Evolutionary conservation across 2,888 invertebrate genomes (phyloP), one percentile per base, ranked within the genome.

Genomic region (Leptopterna dolabrata): DNA sequence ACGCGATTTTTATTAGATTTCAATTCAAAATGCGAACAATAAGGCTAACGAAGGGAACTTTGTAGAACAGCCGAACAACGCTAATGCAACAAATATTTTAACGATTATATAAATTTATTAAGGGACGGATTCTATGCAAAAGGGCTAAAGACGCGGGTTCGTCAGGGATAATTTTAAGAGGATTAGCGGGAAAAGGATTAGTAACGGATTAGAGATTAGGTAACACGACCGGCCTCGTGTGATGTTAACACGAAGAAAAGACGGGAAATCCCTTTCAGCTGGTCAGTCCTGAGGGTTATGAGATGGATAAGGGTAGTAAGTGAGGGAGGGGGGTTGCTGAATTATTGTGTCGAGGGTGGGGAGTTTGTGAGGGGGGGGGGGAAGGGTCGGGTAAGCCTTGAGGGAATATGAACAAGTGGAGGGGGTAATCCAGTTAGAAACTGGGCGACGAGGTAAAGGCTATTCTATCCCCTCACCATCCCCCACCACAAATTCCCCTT

Each of bases 371-470:
- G 70, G 70, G 70, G 70, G 19, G 29, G 70, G 7, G 24, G 16
- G 63, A 11, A 6, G 6, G 63, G 6, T 63, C 16, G 30, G 73
- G 73, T 41, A 41, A 76, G 73, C 19, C 73, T 36, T 76, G 36
- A 29, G 47, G 47, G 43, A 45, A 80, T 43, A 29, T 43, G 47
- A 24, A 24, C 9, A 24, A 30, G 36, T 16, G n/a, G 14, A 76
- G 63, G 24, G 0, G 24, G 19, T 63, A 76, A 76, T 76, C 76
- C 43, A 76, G 76, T 76, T 76, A 43, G 76, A 76, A 76, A 76
- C 76, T 76, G 19, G 76, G 76, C 76, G 76, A 76, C 36, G 76
- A 76, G 76, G 76, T 76, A 36, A 76, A 76, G 70, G 76, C 14
- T 29, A 7, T 55, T 36, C 36, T 11, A 24, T 9, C 51, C 24